Base-by-base conservation (phyloP, 2,113 vertebrate genomes). In the Antennarius striatus region DNA sequence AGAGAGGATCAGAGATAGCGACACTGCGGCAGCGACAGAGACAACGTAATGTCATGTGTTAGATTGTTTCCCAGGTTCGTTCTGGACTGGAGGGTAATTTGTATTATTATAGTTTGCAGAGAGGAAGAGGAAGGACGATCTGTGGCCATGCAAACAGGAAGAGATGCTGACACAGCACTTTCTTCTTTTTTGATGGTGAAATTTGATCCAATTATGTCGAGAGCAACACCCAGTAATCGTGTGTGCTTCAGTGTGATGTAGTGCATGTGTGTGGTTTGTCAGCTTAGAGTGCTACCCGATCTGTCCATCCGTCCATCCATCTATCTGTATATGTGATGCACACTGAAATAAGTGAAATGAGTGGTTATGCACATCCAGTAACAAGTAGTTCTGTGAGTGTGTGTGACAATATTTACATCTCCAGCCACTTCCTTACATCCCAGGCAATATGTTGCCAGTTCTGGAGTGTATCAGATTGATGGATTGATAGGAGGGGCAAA, bases 391-490 rank as follows among this genome's bases (percentile, higher is more conserved):
- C 53, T 77, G 69, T 56, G 42, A 65, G 56, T 14, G 49, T 58
- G 91, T 88, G 91, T 91, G 92, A 92, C 90, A 75, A 87, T 85
- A 91, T 90, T 61, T 93, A 96, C 96, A 94, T 93, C 92, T 92
- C 90, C 91, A 88, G 91, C 91, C 87, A 82, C 94, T 93, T 87
- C 91, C 90, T 63, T 75, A 60, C 14, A 91, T 95, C 94, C 94
- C 93, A 94, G 93, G 92, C 95, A 96, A 94, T 96, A 95, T 94
- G 95, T 95, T 95, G 92, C 92, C 94, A 95, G 73, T 96, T 95
- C 94, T 93, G 92, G 91, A 92, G 91, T 92, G 94, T 94, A 96
- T 96, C 95, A 95, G 92, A 90, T 91, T 96, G 95, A 98, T 96
- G 92, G 94, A 97, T 36, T 36, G 32, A 36, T 96, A 94, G 89